These are phyloP conservation scores for Cheilosia vulpina DNA, from an alignment of 2,888 invertebrate genomes.

Conservation along the genomic window DNA sequence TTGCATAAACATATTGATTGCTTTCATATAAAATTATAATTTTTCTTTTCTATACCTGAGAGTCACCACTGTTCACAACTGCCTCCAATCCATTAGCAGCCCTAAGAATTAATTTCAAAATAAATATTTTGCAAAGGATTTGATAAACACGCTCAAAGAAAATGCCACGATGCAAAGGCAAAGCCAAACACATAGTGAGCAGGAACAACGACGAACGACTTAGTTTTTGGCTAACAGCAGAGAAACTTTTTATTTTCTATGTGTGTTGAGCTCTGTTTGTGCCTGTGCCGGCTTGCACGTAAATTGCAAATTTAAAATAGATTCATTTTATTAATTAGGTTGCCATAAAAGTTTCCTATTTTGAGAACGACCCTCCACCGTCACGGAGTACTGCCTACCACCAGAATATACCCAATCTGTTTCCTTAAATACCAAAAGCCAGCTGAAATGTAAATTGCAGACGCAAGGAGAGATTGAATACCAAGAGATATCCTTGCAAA, in stretches of 20 bases:
- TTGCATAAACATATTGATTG: no score
- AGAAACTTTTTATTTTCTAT: slow-evolving; percentile 56
- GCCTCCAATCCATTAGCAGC: slow-evolving; percentile 66
- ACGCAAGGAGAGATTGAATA: slow-evolving; percentile 20
- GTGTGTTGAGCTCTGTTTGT: background rate
- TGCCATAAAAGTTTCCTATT: slow-evolving; percentile 79
- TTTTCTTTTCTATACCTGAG: background rate
- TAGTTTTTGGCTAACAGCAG: slow-evolving; percentile 68
- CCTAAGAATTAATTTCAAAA: slow-evolving; percentile 63
- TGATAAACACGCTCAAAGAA: slow-evolving; percentile 54
- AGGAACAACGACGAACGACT: slow-evolving; percentile 56
- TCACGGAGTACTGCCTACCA: slow-evolving; percentile 8
- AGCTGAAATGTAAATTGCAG: slow-evolving; percentile 72
- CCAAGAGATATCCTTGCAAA: slow-evolving; percentile 44
- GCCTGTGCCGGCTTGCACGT: slow-evolving; percentile 76
- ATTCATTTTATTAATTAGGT: slow-evolving; percentile 81
- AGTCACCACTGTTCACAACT: slow-evolving; percentile 34
- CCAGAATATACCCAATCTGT: slow-evolving; percentile 64
- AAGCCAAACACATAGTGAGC: slow-evolving; percentile 13
- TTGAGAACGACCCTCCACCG: slow-evolving; percentile 53
- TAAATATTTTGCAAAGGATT: slow-evolving; percentile 62
- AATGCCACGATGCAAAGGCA: slow-evolving; percentile 41
- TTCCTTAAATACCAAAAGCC: slow-evolving; percentile 74
- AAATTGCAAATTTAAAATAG: slow-evolving; percentile 78
- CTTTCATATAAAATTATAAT: background rate